Conservation (phyloP, 2,113 vertebrate genomes). For the Hemiprocne comata region DNA sequence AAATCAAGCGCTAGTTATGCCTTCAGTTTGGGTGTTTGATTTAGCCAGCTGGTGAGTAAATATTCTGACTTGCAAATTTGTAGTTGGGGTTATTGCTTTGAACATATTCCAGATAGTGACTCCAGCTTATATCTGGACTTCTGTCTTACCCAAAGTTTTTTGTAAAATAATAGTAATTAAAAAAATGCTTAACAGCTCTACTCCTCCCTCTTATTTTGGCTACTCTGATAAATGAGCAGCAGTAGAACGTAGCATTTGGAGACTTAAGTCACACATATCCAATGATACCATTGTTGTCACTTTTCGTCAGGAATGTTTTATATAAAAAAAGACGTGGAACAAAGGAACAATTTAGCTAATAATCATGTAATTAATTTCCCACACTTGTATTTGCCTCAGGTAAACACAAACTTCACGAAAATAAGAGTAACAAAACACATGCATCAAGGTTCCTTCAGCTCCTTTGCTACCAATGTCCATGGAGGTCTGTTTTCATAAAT, state of each 20-base stretch:
- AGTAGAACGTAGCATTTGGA: not conserved
- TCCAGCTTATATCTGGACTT: not conserved
- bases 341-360: constrained; percentile 32
- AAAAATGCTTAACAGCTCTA: not conserved
- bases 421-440: constrained; percentile 69
- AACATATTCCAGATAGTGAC: not conserved
- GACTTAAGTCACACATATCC: not conserved
- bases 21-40: not conserved
- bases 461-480: constrained; percentile 55
- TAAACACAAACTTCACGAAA: constrained; percentile 69
- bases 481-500: constrained; percentile 67
- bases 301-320: not conserved
- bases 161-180: not conserved
- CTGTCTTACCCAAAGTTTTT: not conserved
- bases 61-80: not conserved
- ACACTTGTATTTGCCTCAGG: constrained; percentile 68
- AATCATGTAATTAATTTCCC: constrained; percentile 57
- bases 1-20: not conserved
- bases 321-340: not conserved
- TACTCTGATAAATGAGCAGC: not conserved
- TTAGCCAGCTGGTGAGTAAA: not conserved
- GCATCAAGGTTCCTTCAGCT: constrained; percentile 65
- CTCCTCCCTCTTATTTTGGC: not conserved
- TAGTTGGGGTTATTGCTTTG: not conserved
- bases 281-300: not conserved